Conservation (phyloP, 2,888 invertebrate genomes). For the Pachycephus smyrnensis region DNA sequence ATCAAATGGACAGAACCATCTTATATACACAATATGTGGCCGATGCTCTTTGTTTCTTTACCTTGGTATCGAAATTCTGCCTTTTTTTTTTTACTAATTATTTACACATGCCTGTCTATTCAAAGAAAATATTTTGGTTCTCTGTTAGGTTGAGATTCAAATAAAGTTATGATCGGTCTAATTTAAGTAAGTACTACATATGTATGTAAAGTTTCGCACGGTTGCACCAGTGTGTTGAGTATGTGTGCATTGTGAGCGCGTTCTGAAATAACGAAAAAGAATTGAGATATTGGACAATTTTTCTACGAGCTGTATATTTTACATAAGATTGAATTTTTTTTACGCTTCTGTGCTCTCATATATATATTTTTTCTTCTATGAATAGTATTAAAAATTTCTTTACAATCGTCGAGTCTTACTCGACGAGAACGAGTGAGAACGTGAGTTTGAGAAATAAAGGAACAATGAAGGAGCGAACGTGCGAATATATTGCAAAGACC, state of each 20-base stretch:
- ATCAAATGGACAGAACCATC: no score
- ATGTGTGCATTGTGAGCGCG: neutral
- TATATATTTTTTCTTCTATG: conserved; percentile 14
- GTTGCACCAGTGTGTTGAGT: conserved; percentile 33
- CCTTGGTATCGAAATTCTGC: neutral
- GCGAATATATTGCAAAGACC: neutral
- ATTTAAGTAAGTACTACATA: neutral
- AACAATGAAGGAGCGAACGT: neutral
- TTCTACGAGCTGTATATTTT: conserved; percentile 48
- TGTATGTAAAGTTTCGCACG: neutral
- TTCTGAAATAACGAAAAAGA: neutral
- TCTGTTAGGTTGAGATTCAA: neutral
- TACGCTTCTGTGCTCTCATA: neutral
- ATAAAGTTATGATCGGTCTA: neutral
- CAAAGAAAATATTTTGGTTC: neutral
- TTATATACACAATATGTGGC: neutral
- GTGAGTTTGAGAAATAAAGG: neutral
- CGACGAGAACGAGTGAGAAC: conserved; percentile 13
- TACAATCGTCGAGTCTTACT: conserved; percentile 20
- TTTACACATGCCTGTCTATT: neutral
- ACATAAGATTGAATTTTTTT: conserved; percentile 29
- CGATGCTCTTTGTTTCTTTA: neutral
- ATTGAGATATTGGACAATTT: conserved; percentile 31
- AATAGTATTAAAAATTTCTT: conserved; percentile 32
- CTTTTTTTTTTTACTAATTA: neutral